These are phyloP conservation scores for Esox lucius DNA, from an alignment of 2,797 vertebrate genomes.

Conservation along the genomic window DNA sequence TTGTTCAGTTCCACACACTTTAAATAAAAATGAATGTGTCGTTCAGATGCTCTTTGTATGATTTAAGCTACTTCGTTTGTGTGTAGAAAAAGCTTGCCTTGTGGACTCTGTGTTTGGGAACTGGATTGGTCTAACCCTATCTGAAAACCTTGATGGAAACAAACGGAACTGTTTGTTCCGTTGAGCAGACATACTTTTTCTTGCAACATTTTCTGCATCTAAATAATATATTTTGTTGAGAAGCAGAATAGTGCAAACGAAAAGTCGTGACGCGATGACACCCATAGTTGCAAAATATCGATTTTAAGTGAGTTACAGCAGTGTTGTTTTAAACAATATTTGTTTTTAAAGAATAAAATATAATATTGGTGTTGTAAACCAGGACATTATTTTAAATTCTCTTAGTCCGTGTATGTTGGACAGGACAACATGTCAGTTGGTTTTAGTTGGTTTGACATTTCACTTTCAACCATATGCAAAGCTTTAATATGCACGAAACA, in stretches of 20 bases:
- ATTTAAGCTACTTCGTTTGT: background rate
- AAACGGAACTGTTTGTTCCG: background rate
- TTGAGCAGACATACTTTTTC: background rate
- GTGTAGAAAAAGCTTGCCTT: background rate
- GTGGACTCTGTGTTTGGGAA: background rate
- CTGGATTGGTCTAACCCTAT: background rate
- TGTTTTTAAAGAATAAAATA: background rate
- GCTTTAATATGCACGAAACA: background rate
- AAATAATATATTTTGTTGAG: background rate
- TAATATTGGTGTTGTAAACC: background rate
- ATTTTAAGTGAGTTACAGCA: background rate
- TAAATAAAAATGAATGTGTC: conserved; percentile 73
- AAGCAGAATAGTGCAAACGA: too few species aligned
- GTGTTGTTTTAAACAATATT: background rate
- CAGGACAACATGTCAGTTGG: background rate
- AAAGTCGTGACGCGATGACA: background rate
- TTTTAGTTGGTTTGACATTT: background rate
- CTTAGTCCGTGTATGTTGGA: background rate
- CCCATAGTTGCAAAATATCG: background rate
- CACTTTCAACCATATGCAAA: background rate
- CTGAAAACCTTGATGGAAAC: background rate
- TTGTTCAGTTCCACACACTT: conserved; percentile 75
- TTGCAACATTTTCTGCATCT: background rate
- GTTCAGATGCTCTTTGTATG: conserved; percentile 8
- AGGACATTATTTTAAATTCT: background rate